Percentiles rank a stretch among this genome's conserved stretches.
These are phyloP conservation scores for Melinopterus prodromus DNA, from an alignment of 2,888 invertebrate species.

Conservation along the genomic window DNA sequence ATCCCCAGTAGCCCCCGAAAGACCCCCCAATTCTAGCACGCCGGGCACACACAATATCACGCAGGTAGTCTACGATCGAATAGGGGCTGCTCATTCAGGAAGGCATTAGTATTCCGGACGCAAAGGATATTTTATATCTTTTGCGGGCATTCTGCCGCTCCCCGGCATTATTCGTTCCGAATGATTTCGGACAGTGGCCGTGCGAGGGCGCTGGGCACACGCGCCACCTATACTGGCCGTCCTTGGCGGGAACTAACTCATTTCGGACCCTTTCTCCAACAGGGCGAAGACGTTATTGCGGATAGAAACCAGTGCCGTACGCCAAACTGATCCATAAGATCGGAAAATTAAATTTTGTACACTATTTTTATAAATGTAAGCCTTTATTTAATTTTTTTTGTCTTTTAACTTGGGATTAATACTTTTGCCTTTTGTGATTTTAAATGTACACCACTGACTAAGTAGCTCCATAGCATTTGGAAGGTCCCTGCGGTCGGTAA, in stretches of 20 bases:
- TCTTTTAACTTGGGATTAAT: no score
- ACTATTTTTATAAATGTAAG: no score
- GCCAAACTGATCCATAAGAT: background rate
- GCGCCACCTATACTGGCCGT: background rate
- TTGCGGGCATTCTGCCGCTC: conserved; percentile 56
- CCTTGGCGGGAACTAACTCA: conserved; percentile 49
- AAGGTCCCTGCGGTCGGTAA: background rate
- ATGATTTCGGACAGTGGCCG: conserved; percentile 51
- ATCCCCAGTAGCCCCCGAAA: background rate
- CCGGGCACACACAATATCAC: background rate
- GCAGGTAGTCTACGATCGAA: background rate
- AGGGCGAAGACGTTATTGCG: background rate
- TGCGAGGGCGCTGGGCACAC: conserved; percentile 6
- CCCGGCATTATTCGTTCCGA: conserved; percentile 56
- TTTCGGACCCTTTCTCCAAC: conserved; percentile 47
- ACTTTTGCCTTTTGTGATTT: no score
- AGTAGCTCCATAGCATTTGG: background rate
- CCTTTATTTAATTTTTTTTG: no score
- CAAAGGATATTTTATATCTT: conserved; percentile 59
- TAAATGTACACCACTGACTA: background rate
- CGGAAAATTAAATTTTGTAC: no score
- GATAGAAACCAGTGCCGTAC: background rate
- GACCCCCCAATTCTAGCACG: background rate
- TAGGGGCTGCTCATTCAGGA: conserved; percentile 8
- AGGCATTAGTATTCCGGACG: conserved; percentile 55